phyloP scores from a whole-genome alignment of 2,888 invertebrate genomes.

The Drosophila sordidula region DNA sequence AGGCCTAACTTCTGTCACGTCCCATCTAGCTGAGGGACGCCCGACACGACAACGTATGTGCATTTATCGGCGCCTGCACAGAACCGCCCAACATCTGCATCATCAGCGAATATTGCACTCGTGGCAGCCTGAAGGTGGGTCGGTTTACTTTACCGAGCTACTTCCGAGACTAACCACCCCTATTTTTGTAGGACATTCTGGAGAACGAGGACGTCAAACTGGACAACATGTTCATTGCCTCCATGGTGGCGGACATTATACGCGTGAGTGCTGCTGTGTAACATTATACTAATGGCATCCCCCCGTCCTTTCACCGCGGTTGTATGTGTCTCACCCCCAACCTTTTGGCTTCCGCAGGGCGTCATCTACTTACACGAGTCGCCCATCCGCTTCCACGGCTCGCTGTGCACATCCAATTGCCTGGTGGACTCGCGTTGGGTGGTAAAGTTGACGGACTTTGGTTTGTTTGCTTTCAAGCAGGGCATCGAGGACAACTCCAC shows the following conservation, averaged over 20 bases:
- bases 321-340: constrained; percentile 15
- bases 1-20: not conserved
- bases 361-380: constrained; percentile 96
- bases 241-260: constrained; percentile 96
- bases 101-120: constrained; percentile 94
- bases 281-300: constrained; percentile 71
- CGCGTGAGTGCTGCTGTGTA: constrained; percentile 88
- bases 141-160: not conserved
- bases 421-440: constrained; percentile 98
- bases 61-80: constrained; percentile 96
- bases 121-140: constrained; percentile 94
- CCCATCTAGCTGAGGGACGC: constrained; percentile 92
- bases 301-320: not conserved
- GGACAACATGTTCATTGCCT: constrained; percentile 98
- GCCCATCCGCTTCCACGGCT: constrained; percentile 93
- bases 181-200: constrained; percentile 90
- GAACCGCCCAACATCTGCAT: constrained; percentile 96
- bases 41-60: constrained; percentile 95
- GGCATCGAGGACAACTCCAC: constrained; percentile 88
- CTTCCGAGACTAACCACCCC: constrained; percentile 7
- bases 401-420: constrained; percentile 95
- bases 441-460: constrained; percentile 96
- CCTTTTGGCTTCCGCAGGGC: constrained; percentile 87
- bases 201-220: constrained; percentile 98
- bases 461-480: constrained; percentile 93